phyloP scores from a whole-genome alignment of 2,888 invertebrate species.

The Ophion costatus region DNA sequence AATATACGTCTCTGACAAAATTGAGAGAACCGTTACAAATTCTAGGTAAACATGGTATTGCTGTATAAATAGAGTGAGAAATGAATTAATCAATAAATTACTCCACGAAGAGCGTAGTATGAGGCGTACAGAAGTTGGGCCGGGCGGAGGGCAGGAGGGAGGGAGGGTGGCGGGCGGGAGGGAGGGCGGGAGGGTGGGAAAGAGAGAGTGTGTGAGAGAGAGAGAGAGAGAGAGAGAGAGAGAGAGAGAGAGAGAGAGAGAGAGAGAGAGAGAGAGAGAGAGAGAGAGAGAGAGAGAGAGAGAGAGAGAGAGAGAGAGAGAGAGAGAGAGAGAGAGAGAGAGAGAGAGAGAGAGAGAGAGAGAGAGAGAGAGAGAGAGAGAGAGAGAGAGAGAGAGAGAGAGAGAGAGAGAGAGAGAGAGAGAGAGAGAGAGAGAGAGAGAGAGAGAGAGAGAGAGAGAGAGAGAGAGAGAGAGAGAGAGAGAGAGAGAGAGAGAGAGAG shows the following conservation, averaged over 20 bases:
- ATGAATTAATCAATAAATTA: background rate
- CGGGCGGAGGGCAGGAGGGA: no score
- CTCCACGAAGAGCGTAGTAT: no score
- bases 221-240: constrained; percentile 15
- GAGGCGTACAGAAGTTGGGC: no score
- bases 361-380: constrained; percentile 6
- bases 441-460: no score
- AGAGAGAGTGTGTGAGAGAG: background rate
- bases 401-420: constrained; percentile 52
- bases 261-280: constrained; percentile 40
- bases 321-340: background rate
- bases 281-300: constrained; percentile 40
- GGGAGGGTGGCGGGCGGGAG: no score
- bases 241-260: constrained; percentile 11
- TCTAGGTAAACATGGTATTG: no score
- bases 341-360: background rate
- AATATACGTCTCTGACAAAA: no score
- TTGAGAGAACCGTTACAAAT: no score
- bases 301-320: no score
- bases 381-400: constrained; percentile 33
- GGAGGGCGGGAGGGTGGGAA: background rate
- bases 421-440: no score
- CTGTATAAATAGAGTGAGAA: background rate
- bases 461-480: background rate
- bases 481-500: background rate